Base-by-base conservation (phyloP, 2,888 invertebrate species). In the Macaria notata region DNA sequence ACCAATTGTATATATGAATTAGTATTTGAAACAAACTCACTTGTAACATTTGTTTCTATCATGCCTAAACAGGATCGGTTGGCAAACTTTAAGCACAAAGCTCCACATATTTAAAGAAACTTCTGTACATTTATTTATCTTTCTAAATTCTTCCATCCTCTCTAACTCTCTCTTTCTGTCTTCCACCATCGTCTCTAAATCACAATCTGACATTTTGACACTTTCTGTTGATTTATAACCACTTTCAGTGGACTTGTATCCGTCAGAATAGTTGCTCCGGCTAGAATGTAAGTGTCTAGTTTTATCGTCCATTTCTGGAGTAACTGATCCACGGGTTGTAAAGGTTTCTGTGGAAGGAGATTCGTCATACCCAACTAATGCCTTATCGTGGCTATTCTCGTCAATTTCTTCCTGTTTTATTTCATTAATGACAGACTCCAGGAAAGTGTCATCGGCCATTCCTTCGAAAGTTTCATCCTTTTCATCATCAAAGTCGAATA, bases 371-470 rank as follows among this genome's bases (percentile, higher is more conserved):
- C 89, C 91, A 0, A 89, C 89, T 47, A 91, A 68, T 0, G 81
- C 84, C 62, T 86, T 89, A 31, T 90, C 89, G 30, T 84, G 84
- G 54, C 79, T 81, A 0, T 70, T 73, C 3, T 88, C 90, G 53
- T 77, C 81, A 59, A 88, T 72, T 43, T 77, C 76, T 46, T 87
- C 88, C 50, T 86, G 83, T 59, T 89, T 89, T 4, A 91, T 88
- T 64, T 91, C 91, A 59, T 88, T 88, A 45, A 91, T 89, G 1
- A 91, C 83, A 0, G 90, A 88, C 67, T 91, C 91, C 42, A 91
- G 68, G 61, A 91, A 91, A 0, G 76, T 84, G 45, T 90, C 91
- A 36, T 90, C 88, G 1, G 78, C 81, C 41, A 83, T 68, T 3
- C 76, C 83, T 30, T 87, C 87, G 4, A 76, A 71, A 0, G 83